Evolutionary conservation across 2,888 invertebrate genomes (phyloP).

Genomic region (Eristalis pertinax): DNA sequence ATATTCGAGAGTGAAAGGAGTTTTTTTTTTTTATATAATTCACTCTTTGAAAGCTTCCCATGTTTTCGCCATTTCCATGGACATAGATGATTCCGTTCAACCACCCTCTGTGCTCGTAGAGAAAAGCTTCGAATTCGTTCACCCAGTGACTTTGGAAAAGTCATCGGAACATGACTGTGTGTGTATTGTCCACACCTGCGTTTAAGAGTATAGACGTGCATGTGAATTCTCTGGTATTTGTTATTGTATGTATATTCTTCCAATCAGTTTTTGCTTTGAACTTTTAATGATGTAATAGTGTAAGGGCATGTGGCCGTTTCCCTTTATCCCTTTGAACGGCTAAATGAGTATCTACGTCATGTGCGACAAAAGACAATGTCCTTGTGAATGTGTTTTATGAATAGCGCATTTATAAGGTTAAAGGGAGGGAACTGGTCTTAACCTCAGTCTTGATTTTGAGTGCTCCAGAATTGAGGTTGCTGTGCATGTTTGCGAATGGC

Average conservation of each 20-base stretch:
- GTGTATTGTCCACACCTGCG: background rate
- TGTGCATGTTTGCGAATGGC: background rate
- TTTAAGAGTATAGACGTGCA: slow-evolving; percentile 1
- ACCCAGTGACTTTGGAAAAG: slow-evolving; percentile 67
- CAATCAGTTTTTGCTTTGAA: slow-evolving; percentile 24
- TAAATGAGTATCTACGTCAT: slow-evolving; percentile 15
- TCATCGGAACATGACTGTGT: slow-evolving; percentile 40
- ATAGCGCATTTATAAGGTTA: background rate
- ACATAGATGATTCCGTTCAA: slow-evolving; percentile 2
- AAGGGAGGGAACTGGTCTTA: background rate
- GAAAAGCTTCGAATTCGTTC: slow-evolving; percentile 48
- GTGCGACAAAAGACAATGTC: slow-evolving; percentile 20
- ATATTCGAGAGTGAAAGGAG: background rate
- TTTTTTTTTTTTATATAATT: slow-evolving; percentile 26
- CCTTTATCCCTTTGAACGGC: background rate
- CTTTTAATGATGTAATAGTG: slow-evolving; percentile 45
- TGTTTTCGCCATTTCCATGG: background rate
- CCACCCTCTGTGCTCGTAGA: slow-evolving; percentile 27
- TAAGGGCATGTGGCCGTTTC: slow-evolving; percentile 10
- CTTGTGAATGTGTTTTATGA: slow-evolving; percentile 4
- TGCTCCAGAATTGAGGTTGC: background rate
- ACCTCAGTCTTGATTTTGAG: background rate
- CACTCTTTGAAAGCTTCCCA: slow-evolving; percentile 52
- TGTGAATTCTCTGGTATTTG: slow-evolving; percentile 6
- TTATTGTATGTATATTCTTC: slow-evolving; percentile 21